Percentiles rank a stretch among this genome's conserved stretches.
phyloP scores from a whole-genome alignment of 2,888 invertebrate genomes.

The Plebejus argus region DNA sequence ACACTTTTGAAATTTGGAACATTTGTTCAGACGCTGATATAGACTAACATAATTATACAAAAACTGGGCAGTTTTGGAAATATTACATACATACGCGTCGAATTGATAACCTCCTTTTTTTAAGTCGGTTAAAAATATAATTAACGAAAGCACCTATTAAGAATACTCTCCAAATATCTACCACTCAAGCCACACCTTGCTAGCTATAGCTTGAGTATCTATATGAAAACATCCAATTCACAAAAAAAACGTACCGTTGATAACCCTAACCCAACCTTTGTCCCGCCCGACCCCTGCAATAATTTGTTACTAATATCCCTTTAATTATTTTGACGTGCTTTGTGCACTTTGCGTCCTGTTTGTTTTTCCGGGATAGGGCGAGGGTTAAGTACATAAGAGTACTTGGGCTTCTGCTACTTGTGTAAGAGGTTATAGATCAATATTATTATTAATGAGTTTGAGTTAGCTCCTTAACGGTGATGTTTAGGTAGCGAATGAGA shows the following conservation, averaged over 20 bases:
- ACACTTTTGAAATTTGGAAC: no score
- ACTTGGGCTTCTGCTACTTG: background rate
- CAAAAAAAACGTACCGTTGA: background rate
- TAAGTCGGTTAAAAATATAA: no score
- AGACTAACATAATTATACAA: no score
- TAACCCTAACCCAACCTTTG: slow-evolving; percentile 48
- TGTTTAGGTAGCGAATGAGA: no score
- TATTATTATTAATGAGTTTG: no score
- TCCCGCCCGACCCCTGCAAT: slow-evolving; percentile 67
- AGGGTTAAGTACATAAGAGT: background rate
- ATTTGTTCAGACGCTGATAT: no score
- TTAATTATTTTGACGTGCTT: slow-evolving; percentile 65
- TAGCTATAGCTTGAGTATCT: background rate
- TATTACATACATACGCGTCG: no score
- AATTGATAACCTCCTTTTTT: no score
- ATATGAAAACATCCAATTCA: background rate
- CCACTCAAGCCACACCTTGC: background rate
- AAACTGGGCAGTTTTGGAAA: no score
- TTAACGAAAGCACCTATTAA: background rate
- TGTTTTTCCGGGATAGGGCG: slow-evolving; percentile 2
- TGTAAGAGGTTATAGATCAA: background rate
- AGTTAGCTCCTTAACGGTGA: no score
- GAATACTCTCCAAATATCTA: background rate
- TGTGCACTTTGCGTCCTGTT: slow-evolving; percentile 32
- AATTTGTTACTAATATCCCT: slow-evolving; percentile 76